phyloP scores from a whole-genome alignment of 2,888 invertebrate genomes.

The Eulithis testata region DNA sequence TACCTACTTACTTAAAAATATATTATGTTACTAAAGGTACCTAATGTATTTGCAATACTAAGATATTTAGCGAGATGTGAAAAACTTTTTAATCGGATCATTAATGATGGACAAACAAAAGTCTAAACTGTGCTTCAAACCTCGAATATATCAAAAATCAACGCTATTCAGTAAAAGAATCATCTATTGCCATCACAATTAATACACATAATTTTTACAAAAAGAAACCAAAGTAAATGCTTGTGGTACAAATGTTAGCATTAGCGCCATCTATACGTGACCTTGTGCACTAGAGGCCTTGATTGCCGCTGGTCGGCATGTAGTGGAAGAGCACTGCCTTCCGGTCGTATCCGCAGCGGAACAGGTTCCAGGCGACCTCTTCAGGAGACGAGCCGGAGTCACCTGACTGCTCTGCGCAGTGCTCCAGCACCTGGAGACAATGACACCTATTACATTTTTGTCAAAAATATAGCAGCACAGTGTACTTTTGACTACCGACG shows the following conservation, averaged over 20 bases:
- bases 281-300: neutral
- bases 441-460: neutral
- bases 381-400: conserved; percentile 58
- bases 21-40: too few species aligned
- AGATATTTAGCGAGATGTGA: too few species aligned
- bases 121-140: too few species aligned
- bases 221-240: neutral
- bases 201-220: conserved; percentile 2
- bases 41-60: too few species aligned
- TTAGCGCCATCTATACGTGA: conserved; percentile 37
- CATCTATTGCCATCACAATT: neutral
- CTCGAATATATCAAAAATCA: too few species aligned
- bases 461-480: too few species aligned
- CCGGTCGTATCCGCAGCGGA: conserved; percentile 74
- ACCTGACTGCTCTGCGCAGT: conserved; percentile 65
- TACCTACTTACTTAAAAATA: too few species aligned
- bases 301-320: conserved; percentile 54
- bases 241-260: conserved; percentile 7
- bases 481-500: too few species aligned
- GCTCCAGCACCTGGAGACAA: conserved; percentile 61
- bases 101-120: too few species aligned
- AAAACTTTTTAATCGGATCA: too few species aligned
- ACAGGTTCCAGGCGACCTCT: conserved; percentile 74
- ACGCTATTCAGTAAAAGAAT: too few species aligned
- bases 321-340: conserved; percentile 71